Percentiles rank a stretch among this genome's conserved stretches.
Conservation (phyloP, 2,113 vertebrate genomes). For the Blennius ocellaris region DNA sequence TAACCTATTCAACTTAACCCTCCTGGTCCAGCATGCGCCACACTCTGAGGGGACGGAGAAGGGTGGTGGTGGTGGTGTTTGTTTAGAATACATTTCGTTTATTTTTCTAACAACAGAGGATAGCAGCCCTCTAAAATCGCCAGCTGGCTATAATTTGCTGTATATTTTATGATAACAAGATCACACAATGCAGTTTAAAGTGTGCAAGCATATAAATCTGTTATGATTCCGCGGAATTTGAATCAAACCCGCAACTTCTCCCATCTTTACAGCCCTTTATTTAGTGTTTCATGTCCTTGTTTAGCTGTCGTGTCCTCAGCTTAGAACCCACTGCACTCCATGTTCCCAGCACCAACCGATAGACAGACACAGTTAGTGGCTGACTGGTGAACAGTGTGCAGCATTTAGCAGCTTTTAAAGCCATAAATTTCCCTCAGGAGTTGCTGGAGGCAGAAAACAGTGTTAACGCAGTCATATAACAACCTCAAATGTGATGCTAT, state of each 20-base stretch:
- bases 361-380: slow-evolving; percentile 19
- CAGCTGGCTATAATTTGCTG: no score
- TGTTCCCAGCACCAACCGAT: not conserved
- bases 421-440: slow-evolving; percentile 40
- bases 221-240: not conserved
- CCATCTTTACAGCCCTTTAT: not conserved
- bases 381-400: slow-evolving; percentile 14
- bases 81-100: no score
- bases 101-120: no score
- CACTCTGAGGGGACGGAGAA: no score
- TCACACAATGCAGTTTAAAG: no score
- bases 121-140: no score
- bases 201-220: no score
- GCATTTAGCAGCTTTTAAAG: slow-evolving; percentile 30
- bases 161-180: no score
- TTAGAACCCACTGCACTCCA: not conserved
- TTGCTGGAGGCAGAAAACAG: slow-evolving; percentile 17
- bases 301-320: not conserved
- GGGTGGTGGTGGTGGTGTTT: no score
- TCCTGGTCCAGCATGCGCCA: no score
- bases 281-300: not conserved
- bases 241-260: not conserved
- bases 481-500: slow-evolving; percentile 27
- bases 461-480: slow-evolving; percentile 26
- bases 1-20: no score